Percentiles rank a stretch among this genome's conserved stretches.
Evolutionary conservation across 2,797 vertebrate genomes (phyloP).

Genomic region (Eospalax fontanierii): DNA sequence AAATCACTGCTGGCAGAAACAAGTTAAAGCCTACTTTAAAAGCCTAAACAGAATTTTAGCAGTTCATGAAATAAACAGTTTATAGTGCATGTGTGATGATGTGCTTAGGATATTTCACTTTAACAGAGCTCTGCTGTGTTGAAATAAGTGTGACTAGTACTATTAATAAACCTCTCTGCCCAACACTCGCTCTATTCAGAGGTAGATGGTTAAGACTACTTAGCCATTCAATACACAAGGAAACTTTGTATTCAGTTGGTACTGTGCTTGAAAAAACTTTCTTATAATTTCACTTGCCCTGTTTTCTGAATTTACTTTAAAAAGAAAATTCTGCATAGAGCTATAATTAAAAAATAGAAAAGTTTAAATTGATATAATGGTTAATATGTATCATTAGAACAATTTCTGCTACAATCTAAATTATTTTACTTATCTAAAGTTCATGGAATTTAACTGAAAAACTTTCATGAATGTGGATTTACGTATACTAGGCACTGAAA

Average conservation of each 20-base stretch:
- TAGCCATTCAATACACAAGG: conserved; percentile 68
- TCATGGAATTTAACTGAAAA: conserved; percentile 18
- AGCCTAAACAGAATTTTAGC: background rate
- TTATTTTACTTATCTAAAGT: conserved; percentile 50
- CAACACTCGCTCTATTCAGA: conserved; percentile 67
- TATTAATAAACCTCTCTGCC: conserved; percentile 69
- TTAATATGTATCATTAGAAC: background rate
- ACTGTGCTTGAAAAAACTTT: conserved; percentile 46
- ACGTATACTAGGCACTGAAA: background rate
- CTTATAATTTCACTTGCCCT: conserved; percentile 13
- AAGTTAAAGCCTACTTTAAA: conserved; percentile 48
- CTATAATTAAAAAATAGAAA: background rate
- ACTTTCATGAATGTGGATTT: background rate
- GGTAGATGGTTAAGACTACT: background rate
- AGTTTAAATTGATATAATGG: background rate
- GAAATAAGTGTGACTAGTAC: background rate
- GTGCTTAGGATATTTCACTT: conserved; percentile 14
- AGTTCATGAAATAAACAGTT: background rate
- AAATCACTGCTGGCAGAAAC: background rate
- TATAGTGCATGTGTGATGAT: background rate
- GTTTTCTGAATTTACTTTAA: background rate
- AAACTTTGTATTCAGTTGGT: conserved; percentile 73
- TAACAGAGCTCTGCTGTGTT: conserved; percentile 67
- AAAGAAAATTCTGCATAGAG: conserved; percentile 29
- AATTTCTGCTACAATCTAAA: background rate